Percentiles rank a stretch among this genome's conserved stretches.
These are phyloP conservation scores for Thymelicus lineola DNA, from an alignment of 2,888 invertebrate species.

Conservation along the genomic window DNA sequence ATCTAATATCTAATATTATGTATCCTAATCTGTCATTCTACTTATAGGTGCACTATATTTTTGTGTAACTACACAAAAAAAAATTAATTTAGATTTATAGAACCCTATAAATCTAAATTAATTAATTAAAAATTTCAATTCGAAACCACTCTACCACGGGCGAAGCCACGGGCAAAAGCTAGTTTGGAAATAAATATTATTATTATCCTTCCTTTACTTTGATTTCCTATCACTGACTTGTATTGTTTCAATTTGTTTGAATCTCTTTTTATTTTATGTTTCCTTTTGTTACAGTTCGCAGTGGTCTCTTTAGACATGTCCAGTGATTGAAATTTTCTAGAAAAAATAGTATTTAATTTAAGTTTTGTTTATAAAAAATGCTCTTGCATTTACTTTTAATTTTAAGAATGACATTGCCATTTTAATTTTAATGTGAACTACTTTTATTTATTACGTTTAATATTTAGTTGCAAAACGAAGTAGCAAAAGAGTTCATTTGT, in stretches of 20 bases:
- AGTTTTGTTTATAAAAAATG: not conserved
- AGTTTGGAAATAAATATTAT: too few species aligned
- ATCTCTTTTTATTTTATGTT: constrained; percentile 49
- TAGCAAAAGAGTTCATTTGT: not conserved
- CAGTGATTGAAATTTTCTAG: not conserved
- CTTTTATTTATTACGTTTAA: not conserved
- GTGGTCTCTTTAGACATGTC: constrained; percentile 64
- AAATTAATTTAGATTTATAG: too few species aligned
- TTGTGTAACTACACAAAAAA: too few species aligned
- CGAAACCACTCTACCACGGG: too few species aligned
- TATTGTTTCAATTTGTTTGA: constrained; percentile 35
- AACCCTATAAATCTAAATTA: too few species aligned
- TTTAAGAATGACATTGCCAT: constrained; percentile 12
- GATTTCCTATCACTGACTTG: constrained; percentile 13
- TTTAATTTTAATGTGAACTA: not conserved
- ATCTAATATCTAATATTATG: too few species aligned
- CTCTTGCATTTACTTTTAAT: constrained; percentile 1
- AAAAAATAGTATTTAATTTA: constrained; percentile 8
- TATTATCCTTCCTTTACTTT: too few species aligned
- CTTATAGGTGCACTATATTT: too few species aligned
- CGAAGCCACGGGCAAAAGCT: too few species aligned
- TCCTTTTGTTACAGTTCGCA: constrained; percentile 68
- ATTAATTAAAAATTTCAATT: too few species aligned
- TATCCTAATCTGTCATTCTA: too few species aligned
- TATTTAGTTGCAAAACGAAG: not conserved